phyloP scores from a whole-genome alignment of 2,113 vertebrate genomes.

The Sorex fumeus region DNA sequence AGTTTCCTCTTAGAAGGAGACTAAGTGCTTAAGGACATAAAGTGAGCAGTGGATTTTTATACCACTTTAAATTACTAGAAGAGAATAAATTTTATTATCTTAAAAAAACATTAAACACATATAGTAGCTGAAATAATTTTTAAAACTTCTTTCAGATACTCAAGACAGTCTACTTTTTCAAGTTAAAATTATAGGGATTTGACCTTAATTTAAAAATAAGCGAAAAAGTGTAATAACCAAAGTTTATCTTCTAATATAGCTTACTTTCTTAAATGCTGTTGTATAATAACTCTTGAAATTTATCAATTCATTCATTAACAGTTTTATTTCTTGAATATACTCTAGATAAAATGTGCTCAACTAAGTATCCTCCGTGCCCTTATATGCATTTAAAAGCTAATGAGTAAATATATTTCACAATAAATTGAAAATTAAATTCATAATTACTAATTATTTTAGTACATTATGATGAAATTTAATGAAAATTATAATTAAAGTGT shows the following conservation, averaged over 20 bases:
- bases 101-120: constrained; percentile 4
- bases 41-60: too few relatives aligned
- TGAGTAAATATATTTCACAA: neutral
- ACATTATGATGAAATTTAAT: neutral
- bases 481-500: neutral
- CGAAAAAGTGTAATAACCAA: neutral
- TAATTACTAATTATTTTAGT: neutral
- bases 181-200: neutral
- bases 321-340: neutral
- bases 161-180: neutral
- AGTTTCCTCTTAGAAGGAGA: neutral
- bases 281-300: neutral
- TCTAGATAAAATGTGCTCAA: neutral
- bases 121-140: accelerated
- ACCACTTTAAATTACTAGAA: neutral
- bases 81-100: accelerated
- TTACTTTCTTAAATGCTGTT: neutral
- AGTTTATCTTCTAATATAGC: neutral
- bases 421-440: constrained; percentile 17
- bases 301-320: neutral
- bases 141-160: neutral
- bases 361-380: neutral
- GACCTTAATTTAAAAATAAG: neutral
- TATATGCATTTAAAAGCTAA: neutral
- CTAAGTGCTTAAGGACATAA: neutral